phyloP scores from a whole-genome alignment of 2,888 invertebrate species.

The Pyrrhia umbra region DNA sequence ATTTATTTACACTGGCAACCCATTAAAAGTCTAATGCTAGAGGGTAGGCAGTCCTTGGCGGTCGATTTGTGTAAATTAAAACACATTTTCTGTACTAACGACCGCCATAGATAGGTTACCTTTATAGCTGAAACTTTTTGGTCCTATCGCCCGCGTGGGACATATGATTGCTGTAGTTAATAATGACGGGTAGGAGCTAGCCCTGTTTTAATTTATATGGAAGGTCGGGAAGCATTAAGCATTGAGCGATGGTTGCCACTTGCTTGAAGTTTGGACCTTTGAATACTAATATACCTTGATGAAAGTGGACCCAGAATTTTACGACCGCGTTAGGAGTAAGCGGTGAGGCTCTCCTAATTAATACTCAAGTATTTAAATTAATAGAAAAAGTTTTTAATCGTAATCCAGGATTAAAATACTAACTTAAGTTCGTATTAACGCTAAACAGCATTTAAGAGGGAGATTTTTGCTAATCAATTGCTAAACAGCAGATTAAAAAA shows the following conservation, averaged over 20 bases:
- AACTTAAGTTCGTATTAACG: no score
- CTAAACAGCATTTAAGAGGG: no score
- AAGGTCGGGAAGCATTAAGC: slow-evolving; percentile 58
- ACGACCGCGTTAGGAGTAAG: slow-evolving; percentile 40
- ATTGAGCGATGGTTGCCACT: slow-evolving; percentile 60
- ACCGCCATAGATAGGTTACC: slow-evolving; percentile 47
- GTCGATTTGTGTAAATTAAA: slow-evolving; percentile 64
- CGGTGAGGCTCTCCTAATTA: slow-evolving; percentile 18
- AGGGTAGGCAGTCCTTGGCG: slow-evolving; percentile 49
- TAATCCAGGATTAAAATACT: no score
- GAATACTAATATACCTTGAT: slow-evolving; percentile 61
- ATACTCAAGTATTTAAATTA: slow-evolving; percentile 31
- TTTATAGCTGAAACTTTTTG: slow-evolving; percentile 64
- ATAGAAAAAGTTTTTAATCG: slow-evolving; percentile 52
- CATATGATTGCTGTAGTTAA: slow-evolving; percentile 62
- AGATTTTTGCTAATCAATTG: no score
- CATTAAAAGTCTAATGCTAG: slow-evolving; percentile 51
- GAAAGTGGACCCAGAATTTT: slow-evolving; percentile 48
- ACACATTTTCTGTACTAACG: slow-evolving; percentile 56
- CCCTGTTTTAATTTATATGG: slow-evolving; percentile 48
- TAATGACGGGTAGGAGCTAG: slow-evolving; percentile 57
- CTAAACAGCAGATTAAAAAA: no score
- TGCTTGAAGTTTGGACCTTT: slow-evolving; percentile 46
- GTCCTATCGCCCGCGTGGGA: slow-evolving; percentile 63
- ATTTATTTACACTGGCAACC: slow-evolving; percentile 55